phyloP scores from a whole-genome alignment of 1,140 invertebrate species.

The Bombyx mandarina region DNA sequence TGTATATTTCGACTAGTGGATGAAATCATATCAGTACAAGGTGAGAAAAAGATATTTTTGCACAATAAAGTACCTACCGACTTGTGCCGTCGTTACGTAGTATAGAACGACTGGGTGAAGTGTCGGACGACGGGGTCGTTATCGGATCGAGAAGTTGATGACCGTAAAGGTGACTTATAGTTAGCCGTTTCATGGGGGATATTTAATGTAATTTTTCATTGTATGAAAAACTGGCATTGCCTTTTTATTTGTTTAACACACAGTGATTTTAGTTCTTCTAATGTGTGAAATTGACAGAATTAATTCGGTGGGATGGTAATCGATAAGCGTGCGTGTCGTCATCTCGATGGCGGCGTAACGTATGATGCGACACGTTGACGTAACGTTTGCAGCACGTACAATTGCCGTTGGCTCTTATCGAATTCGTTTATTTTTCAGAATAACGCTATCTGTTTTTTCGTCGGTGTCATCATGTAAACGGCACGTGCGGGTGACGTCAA shows the following conservation, averaged over 20 bases:
- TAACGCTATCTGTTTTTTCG: not conserved
- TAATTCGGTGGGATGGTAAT: too few species aligned
- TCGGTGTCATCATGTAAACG: not conserved
- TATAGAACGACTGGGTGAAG: constrained; percentile 12
- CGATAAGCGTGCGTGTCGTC: not conserved
- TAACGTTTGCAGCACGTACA: constrained; percentile 1
- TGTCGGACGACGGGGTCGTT: constrained; percentile 18
- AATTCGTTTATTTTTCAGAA: not conserved
- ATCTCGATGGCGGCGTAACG: not conserved
- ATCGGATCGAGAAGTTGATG: constrained; percentile 7
- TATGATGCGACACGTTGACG: constrained; percentile 1
- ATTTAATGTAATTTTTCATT: too few species aligned
- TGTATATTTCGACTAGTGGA: not conserved
- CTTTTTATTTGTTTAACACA: constrained; percentile 3
- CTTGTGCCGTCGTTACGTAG: not conserved
- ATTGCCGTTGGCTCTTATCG: not conserved
- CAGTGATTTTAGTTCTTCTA: too few species aligned
- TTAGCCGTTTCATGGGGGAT: too few species aligned
- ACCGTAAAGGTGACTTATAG: too few species aligned
- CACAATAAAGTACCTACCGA: not conserved
- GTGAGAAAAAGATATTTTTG: constrained; percentile 6
- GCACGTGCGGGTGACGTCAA: not conserved
- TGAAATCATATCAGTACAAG: not conserved
- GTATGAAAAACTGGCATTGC: constrained; percentile 14
- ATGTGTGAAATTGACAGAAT: too few species aligned